Conservation (phyloP, 2,888 invertebrate species). For the Melolontha melolontha region DNA sequence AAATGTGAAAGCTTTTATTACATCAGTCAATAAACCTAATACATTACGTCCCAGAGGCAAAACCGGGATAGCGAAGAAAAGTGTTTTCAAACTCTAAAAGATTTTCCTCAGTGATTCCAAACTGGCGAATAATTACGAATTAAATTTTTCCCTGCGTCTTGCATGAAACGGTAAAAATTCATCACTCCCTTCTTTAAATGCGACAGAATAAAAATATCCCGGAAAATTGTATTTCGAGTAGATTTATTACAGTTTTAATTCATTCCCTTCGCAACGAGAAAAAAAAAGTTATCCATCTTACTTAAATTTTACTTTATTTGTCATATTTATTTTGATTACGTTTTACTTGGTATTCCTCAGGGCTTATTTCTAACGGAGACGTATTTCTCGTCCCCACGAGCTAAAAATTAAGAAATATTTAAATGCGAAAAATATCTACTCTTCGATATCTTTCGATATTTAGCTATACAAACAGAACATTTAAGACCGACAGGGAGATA, state of each 20-base stretch:
- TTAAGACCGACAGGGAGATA: too few relatives aligned
- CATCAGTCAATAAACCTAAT: constrained; percentile 32
- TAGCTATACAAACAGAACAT: too few relatives aligned
- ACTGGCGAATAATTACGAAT: constrained; percentile 29
- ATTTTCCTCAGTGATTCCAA: neutral
- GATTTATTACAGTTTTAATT: constrained; percentile 45
- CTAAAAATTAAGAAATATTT: too few relatives aligned
- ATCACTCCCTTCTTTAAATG: constrained; percentile 40
- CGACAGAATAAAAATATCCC: constrained; percentile 42
- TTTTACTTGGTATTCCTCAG: neutral
- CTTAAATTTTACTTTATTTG: constrained; percentile 45
- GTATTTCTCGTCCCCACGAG: constrained; percentile 2
- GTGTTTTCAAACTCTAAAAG: constrained; percentile 18
- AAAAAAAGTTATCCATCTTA: constrained; percentile 41
- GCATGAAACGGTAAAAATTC: constrained; percentile 34
- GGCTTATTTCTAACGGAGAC: constrained; percentile 6
- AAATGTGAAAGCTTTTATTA: constrained; percentile 24
- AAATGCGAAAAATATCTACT: too few relatives aligned
- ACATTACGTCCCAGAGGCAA: constrained; percentile 23
- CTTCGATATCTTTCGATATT: too few relatives aligned
- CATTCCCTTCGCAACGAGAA: constrained; percentile 23
- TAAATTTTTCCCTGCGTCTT: constrained; percentile 11
- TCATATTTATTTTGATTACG: constrained; percentile 42
- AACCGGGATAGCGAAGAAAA: neutral
- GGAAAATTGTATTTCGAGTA: constrained; percentile 41